These are phyloP conservation scores for Noctua comes DNA, from an alignment of 2,888 invertebrate genomes.

Conservation along the genomic window DNA sequence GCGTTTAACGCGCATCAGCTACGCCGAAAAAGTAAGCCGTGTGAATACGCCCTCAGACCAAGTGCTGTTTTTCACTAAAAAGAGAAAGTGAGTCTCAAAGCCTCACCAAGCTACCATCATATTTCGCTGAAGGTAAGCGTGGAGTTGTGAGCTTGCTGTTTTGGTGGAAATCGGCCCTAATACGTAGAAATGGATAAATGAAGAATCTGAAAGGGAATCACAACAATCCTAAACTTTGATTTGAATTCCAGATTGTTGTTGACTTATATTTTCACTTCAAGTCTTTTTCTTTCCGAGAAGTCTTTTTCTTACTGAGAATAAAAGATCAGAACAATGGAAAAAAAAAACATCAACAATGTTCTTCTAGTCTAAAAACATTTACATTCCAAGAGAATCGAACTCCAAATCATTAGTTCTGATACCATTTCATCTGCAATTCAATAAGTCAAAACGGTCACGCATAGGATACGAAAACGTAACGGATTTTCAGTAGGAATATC, in stretches of 20 bases:
- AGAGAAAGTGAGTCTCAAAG: not conserved
- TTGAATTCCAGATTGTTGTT: not conserved
- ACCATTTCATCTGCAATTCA: constrained; percentile 40
- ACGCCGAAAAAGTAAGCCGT: too few species aligned
- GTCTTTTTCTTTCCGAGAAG: not conserved
- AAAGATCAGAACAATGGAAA: constrained; percentile 22
- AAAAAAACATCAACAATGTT: constrained; percentile 26
- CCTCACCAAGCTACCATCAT: not conserved
- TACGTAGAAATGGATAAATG: not conserved
- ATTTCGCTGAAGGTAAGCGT: not conserved
- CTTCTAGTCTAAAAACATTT: constrained; percentile 28
- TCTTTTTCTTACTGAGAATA: not conserved
- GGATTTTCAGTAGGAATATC: constrained; percentile 15
- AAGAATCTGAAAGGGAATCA: not conserved
- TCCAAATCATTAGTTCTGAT: constrained; percentile 24
- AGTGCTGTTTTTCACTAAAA: not conserved
- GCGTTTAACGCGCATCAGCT: too few species aligned
- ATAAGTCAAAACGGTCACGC: constrained; percentile 35
- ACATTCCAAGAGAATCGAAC: constrained; percentile 12
- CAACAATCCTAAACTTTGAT: not conserved
- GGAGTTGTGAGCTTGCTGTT: not conserved
- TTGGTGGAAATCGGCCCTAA: not conserved
- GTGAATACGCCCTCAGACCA: too few species aligned
- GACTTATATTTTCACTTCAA: not conserved
- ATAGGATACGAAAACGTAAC: constrained; percentile 14